A percentile compares a stretch with the other conserved stretches of the same genome.
Conservation (phyloP, 2,113 vertebrate species). For the Fregetta grallaria region DNA sequence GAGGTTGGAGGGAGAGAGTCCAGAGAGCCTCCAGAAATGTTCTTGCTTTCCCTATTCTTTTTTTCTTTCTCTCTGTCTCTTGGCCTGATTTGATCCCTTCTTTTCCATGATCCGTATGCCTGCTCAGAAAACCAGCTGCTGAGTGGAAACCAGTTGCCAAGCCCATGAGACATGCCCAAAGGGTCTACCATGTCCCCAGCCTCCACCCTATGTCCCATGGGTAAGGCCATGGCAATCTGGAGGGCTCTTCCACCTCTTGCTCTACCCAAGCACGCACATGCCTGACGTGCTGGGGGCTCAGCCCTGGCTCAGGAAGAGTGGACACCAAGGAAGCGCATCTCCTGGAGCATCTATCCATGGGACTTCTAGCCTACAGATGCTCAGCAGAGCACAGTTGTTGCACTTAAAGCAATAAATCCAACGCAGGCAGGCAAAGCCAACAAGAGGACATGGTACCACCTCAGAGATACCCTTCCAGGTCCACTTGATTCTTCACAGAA, state of each 20-base stretch:
- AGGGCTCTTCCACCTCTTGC: not conserved
- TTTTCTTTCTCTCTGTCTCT: not conserved
- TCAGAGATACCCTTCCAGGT: not conserved
- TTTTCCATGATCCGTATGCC: not conserved
- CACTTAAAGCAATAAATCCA: not conserved
- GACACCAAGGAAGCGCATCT: not conserved
- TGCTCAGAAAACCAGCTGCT: not conserved
- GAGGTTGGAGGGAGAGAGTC: conserved; percentile 35
- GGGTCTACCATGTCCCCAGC: not conserved
- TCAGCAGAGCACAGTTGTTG: not conserved
- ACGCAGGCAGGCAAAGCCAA: not conserved
- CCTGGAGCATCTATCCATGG: not conserved
- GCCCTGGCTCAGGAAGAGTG: not conserved
- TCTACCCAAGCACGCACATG: not conserved
- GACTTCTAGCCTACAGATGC: not conserved
- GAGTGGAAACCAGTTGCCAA: not conserved
- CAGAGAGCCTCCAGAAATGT: conserved; percentile 59
- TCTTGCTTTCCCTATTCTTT: not conserved
- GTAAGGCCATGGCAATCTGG: not conserved
- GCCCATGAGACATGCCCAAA: accelerated
- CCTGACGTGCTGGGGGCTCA: accelerated
- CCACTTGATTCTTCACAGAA: not conserved
- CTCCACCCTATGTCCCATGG: not conserved
- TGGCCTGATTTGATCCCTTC: conserved; percentile 32
- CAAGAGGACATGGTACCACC: accelerated